A percentile compares a stretch with the other conserved stretches of the same genome.
Conservation (phyloP, 2,888 invertebrate genomes). For the Oligia strigilis region DNA sequence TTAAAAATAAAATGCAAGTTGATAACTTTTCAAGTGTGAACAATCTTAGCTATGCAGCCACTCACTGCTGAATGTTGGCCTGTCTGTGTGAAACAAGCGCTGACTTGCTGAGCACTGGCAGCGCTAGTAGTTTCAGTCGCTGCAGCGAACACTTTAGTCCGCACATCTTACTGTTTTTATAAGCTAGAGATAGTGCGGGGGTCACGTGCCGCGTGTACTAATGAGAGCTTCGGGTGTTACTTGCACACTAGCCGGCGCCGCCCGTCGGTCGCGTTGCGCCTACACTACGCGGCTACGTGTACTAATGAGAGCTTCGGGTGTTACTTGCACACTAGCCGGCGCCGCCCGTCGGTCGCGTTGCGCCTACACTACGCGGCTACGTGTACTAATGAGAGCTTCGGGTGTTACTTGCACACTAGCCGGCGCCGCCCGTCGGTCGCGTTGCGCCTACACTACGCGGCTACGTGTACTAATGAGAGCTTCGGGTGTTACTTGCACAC, state of each 20-base stretch:
- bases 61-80: not conserved
- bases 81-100: not conserved
- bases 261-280: too few species aligned
- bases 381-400: slow-evolving; percentile 25
- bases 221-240: slow-evolving; percentile 29
- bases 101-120: not conserved
- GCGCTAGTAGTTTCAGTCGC: not conserved
- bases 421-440: not conserved
- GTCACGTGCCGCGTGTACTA: slow-evolving; percentile 21
- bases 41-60: not conserved
- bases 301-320: slow-evolving; percentile 35
- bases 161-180: not conserved
- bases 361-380: not conserved
- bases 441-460: not conserved
- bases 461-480: slow-evolving; percentile 25
- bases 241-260: not conserved
- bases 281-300: slow-evolving; percentile 15
- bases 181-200: not conserved
- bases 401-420: slow-evolving; percentile 1
- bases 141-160: not conserved
- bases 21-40: slow-evolving; percentile 18
- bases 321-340: not conserved
- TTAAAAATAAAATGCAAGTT: slow-evolving; percentile 56
- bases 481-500: slow-evolving; percentile 12
- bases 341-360: not conserved